Percentiles rank a stretch among this genome's conserved stretches.
Evolutionary conservation across 2,888 invertebrate species (phyloP).

Genomic region (Scaptomyza polygonia): DNA sequence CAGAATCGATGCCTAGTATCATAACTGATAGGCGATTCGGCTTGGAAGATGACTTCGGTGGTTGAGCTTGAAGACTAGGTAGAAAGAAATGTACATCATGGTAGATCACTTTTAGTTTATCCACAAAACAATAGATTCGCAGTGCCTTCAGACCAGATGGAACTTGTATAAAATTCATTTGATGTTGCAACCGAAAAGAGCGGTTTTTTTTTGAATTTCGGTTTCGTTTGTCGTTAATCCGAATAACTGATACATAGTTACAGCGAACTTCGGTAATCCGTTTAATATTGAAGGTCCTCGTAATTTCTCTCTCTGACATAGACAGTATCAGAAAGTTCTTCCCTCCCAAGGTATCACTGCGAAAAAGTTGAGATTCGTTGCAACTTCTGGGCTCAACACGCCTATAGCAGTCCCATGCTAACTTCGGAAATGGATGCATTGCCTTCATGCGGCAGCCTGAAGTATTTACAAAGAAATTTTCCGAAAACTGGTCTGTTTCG

Average conservation of each 20-base stretch:
- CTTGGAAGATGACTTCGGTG: background rate
- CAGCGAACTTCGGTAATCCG: conserved; percentile 8
- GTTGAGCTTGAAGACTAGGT: background rate
- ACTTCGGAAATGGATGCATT: conserved; percentile 16
- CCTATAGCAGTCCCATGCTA: background rate
- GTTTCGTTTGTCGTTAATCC: background rate
- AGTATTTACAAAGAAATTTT: conserved; percentile 40
- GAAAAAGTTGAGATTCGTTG: background rate
- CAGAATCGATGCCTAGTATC: conserved; percentile 92
- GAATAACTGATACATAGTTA: background rate
- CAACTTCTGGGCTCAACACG: conserved; percentile 10
- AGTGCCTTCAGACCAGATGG: background rate
- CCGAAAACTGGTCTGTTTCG: no score
- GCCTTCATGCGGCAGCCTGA: conserved; percentile 38
- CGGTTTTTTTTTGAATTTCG: background rate
- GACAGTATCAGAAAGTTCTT: conserved; percentile 18
- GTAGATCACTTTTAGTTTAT: background rate
- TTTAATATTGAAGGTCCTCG: conserved; percentile 30
- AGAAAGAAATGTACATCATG: conserved; percentile 36
- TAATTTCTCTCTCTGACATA: conserved; percentile 83
- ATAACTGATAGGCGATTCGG: conserved; percentile 87
- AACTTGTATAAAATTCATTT: background rate
- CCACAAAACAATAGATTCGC: conserved; percentile 6
- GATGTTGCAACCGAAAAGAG: conserved; percentile 3
- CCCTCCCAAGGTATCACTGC: background rate